Base-by-base conservation (phyloP, 2,888 invertebrate genomes). In the Plebejus argus region DNA sequence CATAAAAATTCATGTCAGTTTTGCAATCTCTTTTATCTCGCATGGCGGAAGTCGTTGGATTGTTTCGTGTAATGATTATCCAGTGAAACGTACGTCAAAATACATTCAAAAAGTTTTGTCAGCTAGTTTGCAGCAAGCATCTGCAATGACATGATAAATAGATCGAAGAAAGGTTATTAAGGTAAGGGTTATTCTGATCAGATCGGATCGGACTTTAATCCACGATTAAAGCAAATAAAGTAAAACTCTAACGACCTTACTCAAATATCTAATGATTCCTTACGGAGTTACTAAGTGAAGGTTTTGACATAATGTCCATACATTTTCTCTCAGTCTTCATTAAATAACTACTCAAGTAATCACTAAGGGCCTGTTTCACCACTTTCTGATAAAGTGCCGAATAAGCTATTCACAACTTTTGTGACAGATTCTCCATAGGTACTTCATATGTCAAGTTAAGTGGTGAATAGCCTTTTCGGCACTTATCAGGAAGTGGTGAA, bases 11-110 rank as follows among this genome's bases (percentile, higher is more conserved):
- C 86, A 85, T 82, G 85, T 85, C 83, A 82, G 84, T 86, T 74
- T 86, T 84, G 87, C 85, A 84, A 89, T 90, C 87, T 88, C 80
- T 80, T 80, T 81, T 87, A 85, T 87, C 87, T 87, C 83, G 79
- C 82, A 83, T 76, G 80, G 88, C 89, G 90, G 90, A 91, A 90
- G 89, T 86, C 83, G 83, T 80, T 78, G 78, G 78, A 79, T 79
- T 35, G 78, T 77, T 78, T 78, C 66, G 35, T 53, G 53, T 56
- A 18, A 39, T 23, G 70, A 71, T 77, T 72, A 71, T 49, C 70
- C 53, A 71, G 70, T 35, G 23, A 33, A 33, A 77, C 20, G 35
- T 12, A 71, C 28, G 49, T 66, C 12, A 15, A 45, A 45, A 76
- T 33, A 76, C 39, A 76, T 49, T 49, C 8, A 35, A 35, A 35